Percentiles rank a stretch among this genome's conserved stretches.
Evolutionary conservation across 1,140 invertebrate genomes (phyloP).

Genomic region (Drosophila pandora): DNA sequence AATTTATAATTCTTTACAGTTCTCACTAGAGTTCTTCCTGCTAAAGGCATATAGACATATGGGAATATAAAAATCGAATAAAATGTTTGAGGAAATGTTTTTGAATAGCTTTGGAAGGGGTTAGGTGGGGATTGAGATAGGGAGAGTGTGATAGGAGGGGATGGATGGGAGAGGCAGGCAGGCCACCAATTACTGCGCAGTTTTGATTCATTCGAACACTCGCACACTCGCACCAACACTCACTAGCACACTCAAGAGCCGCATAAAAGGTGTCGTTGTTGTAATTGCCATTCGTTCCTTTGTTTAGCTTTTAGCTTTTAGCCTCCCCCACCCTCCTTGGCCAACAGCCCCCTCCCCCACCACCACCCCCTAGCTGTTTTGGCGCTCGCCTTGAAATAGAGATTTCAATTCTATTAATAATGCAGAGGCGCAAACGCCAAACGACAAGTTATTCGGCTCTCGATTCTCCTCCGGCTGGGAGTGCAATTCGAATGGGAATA

Average conservation of each 20-base stretch:
- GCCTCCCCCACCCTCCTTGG: neutral
- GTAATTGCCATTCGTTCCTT: conserved; percentile 63
- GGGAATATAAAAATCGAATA: conserved; percentile 1
- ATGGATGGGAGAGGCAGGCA: conserved; percentile 2
- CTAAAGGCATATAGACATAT: no score
- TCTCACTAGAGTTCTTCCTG: no score
- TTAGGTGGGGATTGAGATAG: conserved; percentile 4
- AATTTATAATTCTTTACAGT: no score
- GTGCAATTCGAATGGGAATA: conserved; percentile 56
- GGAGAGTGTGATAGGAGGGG: neutral
- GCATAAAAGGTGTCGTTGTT: conserved; percentile 64
- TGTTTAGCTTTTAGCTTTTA: conserved; percentile 41
- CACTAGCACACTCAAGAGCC: conserved; percentile 19
- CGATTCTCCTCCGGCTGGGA: conserved; percentile 34
- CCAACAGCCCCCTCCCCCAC: neutral
- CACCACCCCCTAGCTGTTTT: conserved; percentile 16
- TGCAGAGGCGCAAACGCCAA: conserved; percentile 54
- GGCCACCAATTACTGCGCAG: conserved; percentile 69
- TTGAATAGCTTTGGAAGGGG: conserved; percentile 48
- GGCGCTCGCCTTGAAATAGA: conserved; percentile 68
- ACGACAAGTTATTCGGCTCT: conserved; percentile 39
- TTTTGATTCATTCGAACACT: conserved; percentile 49
- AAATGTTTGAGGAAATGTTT: conserved; percentile 39
- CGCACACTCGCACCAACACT: no score
- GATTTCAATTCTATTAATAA: conserved; percentile 78